A percentile compares a stretch with the other conserved stretches of the same genome.
Conservation (phyloP, 2,113 vertebrate genomes). For the Otus sunia region DNA sequence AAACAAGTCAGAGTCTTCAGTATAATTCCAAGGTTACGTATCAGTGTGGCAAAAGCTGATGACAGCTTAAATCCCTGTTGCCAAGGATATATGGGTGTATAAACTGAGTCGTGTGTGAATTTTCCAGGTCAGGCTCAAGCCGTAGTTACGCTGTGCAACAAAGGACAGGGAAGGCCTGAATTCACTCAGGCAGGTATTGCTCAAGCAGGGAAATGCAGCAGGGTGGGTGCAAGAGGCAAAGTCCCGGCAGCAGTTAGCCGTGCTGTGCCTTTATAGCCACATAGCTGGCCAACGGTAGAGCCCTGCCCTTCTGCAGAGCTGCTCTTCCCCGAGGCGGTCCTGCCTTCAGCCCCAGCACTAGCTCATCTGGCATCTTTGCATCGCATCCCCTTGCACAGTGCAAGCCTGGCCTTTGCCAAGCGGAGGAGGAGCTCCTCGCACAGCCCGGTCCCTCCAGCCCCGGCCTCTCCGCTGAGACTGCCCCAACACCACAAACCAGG, state of each 20-base stretch:
- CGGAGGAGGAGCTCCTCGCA: neutral
- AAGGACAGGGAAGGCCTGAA: neutral
- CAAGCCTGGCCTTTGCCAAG: neutral
- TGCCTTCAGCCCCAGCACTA: neutral
- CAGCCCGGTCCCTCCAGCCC: neutral
- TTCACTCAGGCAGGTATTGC: neutral
- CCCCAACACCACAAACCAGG: accelerated
- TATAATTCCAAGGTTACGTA: neutral
- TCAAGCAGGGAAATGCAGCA: neutral
- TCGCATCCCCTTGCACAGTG: neutral
- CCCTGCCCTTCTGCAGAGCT: neutral
- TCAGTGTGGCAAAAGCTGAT: neutral
- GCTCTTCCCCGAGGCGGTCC: neutral
- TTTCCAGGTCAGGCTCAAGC: conserved; percentile 1
- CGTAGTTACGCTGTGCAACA: neutral
- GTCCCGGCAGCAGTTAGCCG: neutral
- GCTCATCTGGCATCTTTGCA: neutral
- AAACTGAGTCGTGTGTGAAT: neutral
- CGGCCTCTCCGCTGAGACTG: neutral
- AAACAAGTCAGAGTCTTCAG: neutral
- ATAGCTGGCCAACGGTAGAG: accelerated
- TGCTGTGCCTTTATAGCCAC: accelerated
- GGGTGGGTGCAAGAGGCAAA: neutral
- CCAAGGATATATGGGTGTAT: neutral
- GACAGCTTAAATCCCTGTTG: neutral